A percentile compares a stretch with the other conserved stretches of the same genome.
Evolutionary conservation across 2,888 invertebrate species (phyloP).

Genomic region (Aplocera efformata): DNA sequence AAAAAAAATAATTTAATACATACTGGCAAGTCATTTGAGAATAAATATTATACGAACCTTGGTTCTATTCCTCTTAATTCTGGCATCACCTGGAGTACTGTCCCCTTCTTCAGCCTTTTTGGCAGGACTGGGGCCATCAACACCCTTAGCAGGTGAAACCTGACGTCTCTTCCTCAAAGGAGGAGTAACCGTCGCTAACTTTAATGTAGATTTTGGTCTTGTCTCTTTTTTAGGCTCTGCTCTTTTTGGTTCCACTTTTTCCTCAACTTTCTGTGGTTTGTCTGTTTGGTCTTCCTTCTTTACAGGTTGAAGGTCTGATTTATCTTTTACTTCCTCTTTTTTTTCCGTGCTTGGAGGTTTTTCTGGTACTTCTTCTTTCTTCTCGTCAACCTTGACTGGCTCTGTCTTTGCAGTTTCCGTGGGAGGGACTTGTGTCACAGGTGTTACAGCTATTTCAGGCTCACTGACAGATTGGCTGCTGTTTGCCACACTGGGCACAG

Average conservation of each 20-base stretch:
- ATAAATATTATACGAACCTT: slow-evolving; percentile 46
- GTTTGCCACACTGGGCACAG: slow-evolving; percentile 64
- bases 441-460: slow-evolving; percentile 49
- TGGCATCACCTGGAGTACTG: slow-evolving; percentile 59
- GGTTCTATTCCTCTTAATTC: slow-evolving; percentile 69
- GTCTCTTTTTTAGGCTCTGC: slow-evolving; percentile 40
- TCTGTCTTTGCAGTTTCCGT: slow-evolving; percentile 45
- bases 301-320: slow-evolving; percentile 36
- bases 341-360: slow-evolving; percentile 40
- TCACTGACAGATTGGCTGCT: slow-evolving; percentile 42
- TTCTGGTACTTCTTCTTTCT: slow-evolving; percentile 44
- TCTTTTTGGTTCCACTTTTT: slow-evolving; percentile 50
- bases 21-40: neutral
- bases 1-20: too few relatives aligned
- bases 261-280: slow-evolving; percentile 45
- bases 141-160: slow-evolving; percentile 60
- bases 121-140: slow-evolving; percentile 53
- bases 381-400: slow-evolving; percentile 50
- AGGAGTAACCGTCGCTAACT: slow-evolving; percentile 79
- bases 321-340: slow-evolving; percentile 40
- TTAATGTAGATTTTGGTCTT: slow-evolving; percentile 73
- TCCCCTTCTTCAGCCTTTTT: slow-evolving; percentile 61
- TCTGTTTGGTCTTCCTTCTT: slow-evolving; percentile 31
- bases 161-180: slow-evolving; percentile 79
- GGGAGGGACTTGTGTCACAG: slow-evolving; percentile 44